Evolutionary conservation across 2,888 invertebrate species (phyloP).

Genomic region (Mylabris sibirica): DNA sequence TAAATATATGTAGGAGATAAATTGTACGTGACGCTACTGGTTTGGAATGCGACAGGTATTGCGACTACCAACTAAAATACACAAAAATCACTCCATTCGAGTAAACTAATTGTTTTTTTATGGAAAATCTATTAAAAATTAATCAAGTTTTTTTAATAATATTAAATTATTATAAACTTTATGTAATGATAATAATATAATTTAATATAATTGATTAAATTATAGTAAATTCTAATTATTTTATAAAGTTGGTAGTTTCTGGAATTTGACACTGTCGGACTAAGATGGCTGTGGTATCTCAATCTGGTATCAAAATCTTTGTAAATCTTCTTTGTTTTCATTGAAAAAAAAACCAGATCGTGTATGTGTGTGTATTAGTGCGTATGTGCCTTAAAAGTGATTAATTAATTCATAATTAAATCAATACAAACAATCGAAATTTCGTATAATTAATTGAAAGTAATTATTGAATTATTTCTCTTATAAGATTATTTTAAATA

Average conservation of each 20-base stretch:
- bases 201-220: conserved; percentile 14
- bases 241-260: conserved; percentile 55
- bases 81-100: conserved; percentile 29
- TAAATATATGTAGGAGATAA: not conserved
- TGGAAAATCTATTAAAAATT: not conserved
- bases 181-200: conserved; percentile 9
- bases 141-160: not conserved
- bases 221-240: not conserved
- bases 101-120: not conserved
- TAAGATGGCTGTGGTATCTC: conserved; percentile 61
- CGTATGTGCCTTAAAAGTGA: conserved; percentile 35
- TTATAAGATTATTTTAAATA: conserved; percentile 1
- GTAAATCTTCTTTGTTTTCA: conserved; percentile 63
- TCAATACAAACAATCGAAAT: conserved; percentile 4
- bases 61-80: conserved; percentile 32
- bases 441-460: not conserved
- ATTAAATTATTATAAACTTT: not conserved
- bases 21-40: not conserved
- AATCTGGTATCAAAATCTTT: conserved; percentile 59
- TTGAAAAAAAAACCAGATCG: conserved; percentile 49
- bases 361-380: conserved; percentile 56
- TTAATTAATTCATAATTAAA: conserved; percentile 18
- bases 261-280: conserved; percentile 60
- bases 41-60: conserved; percentile 7
- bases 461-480: not conserved